These are phyloP conservation scores for Cenopis cana DNA, from an alignment of 2,888 invertebrate species.

Conservation along the genomic window DNA sequence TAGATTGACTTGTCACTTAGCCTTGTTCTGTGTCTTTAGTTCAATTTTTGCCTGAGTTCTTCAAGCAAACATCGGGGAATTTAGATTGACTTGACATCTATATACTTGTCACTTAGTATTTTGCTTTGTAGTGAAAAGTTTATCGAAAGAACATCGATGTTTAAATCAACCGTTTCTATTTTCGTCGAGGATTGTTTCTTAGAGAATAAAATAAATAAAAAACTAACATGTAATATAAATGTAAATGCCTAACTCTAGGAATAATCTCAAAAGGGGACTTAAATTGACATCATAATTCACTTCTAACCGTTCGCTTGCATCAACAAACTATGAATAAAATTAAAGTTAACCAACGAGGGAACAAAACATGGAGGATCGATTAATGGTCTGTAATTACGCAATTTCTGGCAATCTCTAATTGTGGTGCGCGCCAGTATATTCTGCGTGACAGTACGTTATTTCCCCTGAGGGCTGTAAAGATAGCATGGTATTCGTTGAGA, in stretches of 20 bases:
- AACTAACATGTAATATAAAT: no score
- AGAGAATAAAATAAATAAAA: no score
- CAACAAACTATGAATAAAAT: slow-evolving; percentile 46
- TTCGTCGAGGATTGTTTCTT: no score
- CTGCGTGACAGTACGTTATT: slow-evolving; percentile 83
- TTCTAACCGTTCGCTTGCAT: slow-evolving; percentile 32
- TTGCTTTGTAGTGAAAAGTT: no score
- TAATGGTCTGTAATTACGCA: slow-evolving; percentile 83
- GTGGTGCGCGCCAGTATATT: slow-evolving; percentile 80
- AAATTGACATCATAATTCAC: slow-evolving; percentile 41
- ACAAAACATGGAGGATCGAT: slow-evolving; percentile 76
- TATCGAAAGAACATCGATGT: not conserved
- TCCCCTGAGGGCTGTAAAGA: slow-evolving; percentile 83
- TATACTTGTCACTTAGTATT: no score
- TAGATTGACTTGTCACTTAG: slow-evolving; percentile 25
- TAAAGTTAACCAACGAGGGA: slow-evolving; percentile 59
- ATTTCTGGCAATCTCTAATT: slow-evolving; percentile 84
- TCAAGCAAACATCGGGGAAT: not conserved
- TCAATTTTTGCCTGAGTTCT: not conserved
- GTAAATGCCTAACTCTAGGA: slow-evolving; percentile 8
- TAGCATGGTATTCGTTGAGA: slow-evolving; percentile 68
- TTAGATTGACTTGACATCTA: no score
- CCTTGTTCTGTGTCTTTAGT: slow-evolving; percentile 1
- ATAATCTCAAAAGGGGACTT: slow-evolving; percentile 29
- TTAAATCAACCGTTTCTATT: not conserved